Evolutionary conservation across 2,113 vertebrate species (phyloP), one percentile per base, ranked within the genome.

Genomic region (Trichechus manatus): DNA sequence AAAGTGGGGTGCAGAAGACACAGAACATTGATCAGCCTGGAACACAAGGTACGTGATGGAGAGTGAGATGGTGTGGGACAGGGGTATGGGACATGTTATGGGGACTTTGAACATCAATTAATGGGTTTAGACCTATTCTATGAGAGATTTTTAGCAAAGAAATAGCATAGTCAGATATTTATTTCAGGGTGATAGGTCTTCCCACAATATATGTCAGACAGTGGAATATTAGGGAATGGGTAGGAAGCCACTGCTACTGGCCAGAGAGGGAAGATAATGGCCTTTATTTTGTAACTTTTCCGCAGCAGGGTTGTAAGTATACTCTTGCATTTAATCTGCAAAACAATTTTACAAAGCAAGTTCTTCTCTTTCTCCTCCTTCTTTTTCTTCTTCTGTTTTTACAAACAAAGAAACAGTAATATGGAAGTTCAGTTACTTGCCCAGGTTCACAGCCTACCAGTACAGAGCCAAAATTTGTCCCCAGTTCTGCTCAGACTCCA

Each of bases 1-100:
- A 50, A 9, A 72, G 19, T 23, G 0, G 27, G 2, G 2, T 29
- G 44, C 5, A 20, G 25, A 84, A 63, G 70, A 20, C 63, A 50
- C 0, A 63, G 59, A 29, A 27, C 10, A 25, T 0, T 9, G 47
- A 31, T 9, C 53, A 39, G 1, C 47, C n/a, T 29, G 1, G 42
- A 80, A 56, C 7, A 42, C 6, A 9, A 22, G 4, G 8, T 6
- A 1, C 15, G 0, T 3, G 31, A 50, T 3, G 33, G 19, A 31
- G 1, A 70, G 8, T 13, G 13, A 87, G 42, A 9, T 6, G 19
- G 53, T 9, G n/a, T 27, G 13, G 25, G 31, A 64, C 31, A n/a
- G 50, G 36, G 22, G 44, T 19, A 77, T 2, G n/a, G 23, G 44
- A 3, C 56, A 11, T n/a, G 2, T 19, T 17, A 36, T 33, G 3